Evolutionary conservation across 2,888 invertebrate genomes (phyloP).

Genomic region (Hoplodrina blanda): DNA sequence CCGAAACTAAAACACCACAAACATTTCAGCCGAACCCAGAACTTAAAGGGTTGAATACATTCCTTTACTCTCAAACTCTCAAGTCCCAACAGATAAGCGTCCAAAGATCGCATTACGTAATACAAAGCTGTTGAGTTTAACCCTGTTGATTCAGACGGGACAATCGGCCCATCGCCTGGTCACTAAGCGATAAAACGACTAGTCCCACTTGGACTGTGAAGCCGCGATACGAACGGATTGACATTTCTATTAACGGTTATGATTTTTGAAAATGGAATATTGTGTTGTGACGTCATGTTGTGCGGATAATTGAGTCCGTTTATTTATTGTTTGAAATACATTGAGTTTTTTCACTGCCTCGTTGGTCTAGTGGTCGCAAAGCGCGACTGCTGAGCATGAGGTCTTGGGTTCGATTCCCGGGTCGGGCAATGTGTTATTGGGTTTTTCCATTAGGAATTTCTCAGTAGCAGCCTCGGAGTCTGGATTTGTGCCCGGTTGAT

Average conservation of each 20-base stretch:
- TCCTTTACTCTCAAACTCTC: constrained; percentile 39
- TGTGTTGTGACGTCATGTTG: constrained; percentile 24
- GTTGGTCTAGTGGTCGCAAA: no score
- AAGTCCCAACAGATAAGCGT: constrained; percentile 44
- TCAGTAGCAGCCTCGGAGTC: no score
- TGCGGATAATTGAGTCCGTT: constrained; percentile 37
- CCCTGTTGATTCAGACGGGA: constrained; percentile 65
- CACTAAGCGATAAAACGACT: constrained; percentile 61
- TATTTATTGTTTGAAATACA: constrained; percentile 15
- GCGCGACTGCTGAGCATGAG: no score
- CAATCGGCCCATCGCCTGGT: constrained; percentile 61
- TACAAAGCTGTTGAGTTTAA: constrained; percentile 58
- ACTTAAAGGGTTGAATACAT: constrained; percentile 46
- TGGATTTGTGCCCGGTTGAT: no score
- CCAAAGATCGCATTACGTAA: constrained; percentile 54
- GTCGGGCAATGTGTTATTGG: no score
- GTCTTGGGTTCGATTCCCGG: no score
- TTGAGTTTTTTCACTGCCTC: no score
- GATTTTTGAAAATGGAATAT: constrained; percentile 56
- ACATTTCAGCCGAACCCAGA: constrained; percentile 29
- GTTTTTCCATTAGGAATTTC: no score
- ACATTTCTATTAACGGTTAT: constrained; percentile 61
- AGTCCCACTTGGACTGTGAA: constrained; percentile 54
- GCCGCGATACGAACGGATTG: constrained; percentile 56
- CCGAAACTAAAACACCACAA: constrained; percentile 29